These are phyloP conservation scores for Sthenelais limicola DNA, from an alignment of 2,888 invertebrate species.

Conservation along the genomic window DNA sequence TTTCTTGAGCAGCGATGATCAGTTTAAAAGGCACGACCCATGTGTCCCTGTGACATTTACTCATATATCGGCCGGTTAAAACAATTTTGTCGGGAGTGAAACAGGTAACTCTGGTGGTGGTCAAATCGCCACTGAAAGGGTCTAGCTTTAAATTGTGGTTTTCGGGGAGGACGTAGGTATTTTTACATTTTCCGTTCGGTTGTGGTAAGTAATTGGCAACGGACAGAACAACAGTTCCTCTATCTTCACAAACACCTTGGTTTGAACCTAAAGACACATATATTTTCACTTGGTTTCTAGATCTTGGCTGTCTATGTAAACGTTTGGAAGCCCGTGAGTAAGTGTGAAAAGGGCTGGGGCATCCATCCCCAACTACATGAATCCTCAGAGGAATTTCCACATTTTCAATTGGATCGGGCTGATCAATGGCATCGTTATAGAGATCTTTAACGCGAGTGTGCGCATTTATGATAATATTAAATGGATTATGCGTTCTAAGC, in stretches of 20 bases:
- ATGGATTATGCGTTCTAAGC: conserved; percentile 2
- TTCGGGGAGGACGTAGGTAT: not conserved
- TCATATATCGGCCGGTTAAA: not conserved
- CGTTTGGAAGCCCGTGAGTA: no score
- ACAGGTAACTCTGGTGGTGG: conserved; percentile 2
- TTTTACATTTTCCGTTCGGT: not conserved
- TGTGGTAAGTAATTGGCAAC: not conserved
- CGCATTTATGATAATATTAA: not conserved
- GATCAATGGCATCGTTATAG: not conserved
- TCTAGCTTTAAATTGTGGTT: not conserved
- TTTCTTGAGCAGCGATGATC: conserved; percentile 15
- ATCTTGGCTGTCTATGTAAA: conserved; percentile 8
- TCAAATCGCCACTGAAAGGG: not conserved
- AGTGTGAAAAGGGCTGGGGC: no score
- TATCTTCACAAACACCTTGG: conserved; percentile 20
- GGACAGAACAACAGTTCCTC: not conserved
- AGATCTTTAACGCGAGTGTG: not conserved
- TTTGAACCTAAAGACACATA: conserved; percentile 17
- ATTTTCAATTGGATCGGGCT: conserved; percentile 3
- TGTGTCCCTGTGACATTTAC: not conserved
- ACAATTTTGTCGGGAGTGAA: not conserved
- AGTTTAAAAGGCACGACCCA: conserved; percentile 30
- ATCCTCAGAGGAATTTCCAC: conserved; percentile 22
- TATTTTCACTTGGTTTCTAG: conserved; percentile 30
- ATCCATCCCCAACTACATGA: conserved; percentile 4